phyloP scores from a whole-genome alignment of 2,888 invertebrate species.

The Alloscopus bannaensis region DNA sequence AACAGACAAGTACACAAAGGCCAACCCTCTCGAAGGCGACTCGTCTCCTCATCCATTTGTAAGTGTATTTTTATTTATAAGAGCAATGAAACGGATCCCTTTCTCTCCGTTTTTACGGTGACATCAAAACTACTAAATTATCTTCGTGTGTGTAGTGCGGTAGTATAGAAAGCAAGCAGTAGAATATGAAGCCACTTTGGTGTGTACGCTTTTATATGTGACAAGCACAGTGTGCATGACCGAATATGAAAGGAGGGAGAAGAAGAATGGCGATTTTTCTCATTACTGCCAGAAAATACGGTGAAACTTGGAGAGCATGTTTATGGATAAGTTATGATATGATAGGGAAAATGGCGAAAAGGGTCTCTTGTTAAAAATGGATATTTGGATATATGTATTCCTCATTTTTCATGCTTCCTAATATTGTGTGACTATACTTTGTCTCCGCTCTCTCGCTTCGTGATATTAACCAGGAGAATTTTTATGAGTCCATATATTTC shows the following conservation, averaged over 20 bases:
- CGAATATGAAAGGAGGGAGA: constrained; percentile 28
- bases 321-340: constrained; percentile 40
- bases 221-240: constrained; percentile 19
- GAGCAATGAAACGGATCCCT: constrained; percentile 36
- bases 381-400: no score
- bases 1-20: no score
- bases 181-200: constrained; percentile 7
- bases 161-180: no score
- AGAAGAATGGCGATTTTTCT: constrained; percentile 47
- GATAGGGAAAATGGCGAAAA: constrained; percentile 17
- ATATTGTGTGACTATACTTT: no score
- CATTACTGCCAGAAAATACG: constrained; percentile 42
- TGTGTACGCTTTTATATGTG: constrained; percentile 3
- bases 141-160: no score
- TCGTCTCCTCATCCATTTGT: no score
- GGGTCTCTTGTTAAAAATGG: constrained; percentile 39
- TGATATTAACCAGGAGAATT: constrained; percentile 25
- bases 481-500: constrained; percentile 53
- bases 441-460: background rate
- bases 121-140: constrained; percentile 29
- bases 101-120: constrained; percentile 27
- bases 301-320: constrained; percentile 36
- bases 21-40: no score
- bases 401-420: constrained; percentile 24
- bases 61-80: constrained; percentile 17